Base-by-base conservation (phyloP, 2,888 invertebrate genomes). In the Phytoseiulus persimilis region DNA sequence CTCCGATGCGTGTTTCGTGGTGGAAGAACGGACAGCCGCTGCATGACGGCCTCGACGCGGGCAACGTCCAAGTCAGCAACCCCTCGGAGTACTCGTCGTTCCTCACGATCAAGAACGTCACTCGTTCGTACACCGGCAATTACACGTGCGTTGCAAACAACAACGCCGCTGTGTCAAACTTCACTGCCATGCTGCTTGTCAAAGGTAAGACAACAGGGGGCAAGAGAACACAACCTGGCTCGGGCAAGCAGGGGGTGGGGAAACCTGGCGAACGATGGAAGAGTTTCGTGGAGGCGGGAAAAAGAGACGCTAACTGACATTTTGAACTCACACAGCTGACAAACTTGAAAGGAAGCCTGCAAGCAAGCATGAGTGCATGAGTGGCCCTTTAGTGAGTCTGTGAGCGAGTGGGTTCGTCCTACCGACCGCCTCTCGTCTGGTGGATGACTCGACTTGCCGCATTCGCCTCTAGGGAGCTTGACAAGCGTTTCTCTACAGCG, bases 81-180 rank as follows among this genome's bases (percentile, higher is more conserved):
- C 46, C 89, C n/a, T 90, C 91, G 11, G 91, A 91, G 65, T 91
- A 91, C 90, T 91, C 91, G 28, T 91, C 91, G n/a, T 91, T 92
- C 83, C 91, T 93, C 90, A 92, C 92, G 32, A 93, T 93, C 83
- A 92, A 92, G 83, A 92, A 92, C 90, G 92, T 92, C 31, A 91
- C 91, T 65, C 92, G 92, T 3, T 91, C 91, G 90, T 93, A 93
- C 91, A 92, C 92, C 90, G 93, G 93, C 14, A 93, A 93, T 91
- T 93, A 93, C 91, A 93, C 93, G 0, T 93, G 93, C 90, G 91
- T 92, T 33, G 93, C 93, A 46, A 92, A 92, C 90, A 93, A 91
- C 89, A 90, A 90, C 14, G 91, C 91, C 11, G 90, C 91, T n/a
- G 90, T 91, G 9, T 90, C 91, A 83, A 91, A 91, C 90, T 91